Evolutionary conservation across 2,888 invertebrate species (phyloP).

Genomic region (Operophtera brumata): DNA sequence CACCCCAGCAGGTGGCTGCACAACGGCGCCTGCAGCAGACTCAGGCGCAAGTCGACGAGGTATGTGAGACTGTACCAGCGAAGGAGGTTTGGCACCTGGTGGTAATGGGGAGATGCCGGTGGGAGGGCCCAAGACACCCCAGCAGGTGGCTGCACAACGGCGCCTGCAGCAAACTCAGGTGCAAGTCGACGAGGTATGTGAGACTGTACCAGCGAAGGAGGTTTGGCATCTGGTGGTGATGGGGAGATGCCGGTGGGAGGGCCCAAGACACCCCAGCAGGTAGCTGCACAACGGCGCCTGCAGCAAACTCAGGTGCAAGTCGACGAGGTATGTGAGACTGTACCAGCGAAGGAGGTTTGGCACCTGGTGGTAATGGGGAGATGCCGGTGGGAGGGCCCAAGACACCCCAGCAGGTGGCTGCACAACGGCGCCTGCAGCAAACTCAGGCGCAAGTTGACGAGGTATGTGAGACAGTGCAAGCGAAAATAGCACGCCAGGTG

Average conservation of each 20-base stretch:
- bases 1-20: slow-evolving; percentile 91
- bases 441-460: slow-evolving; percentile 93
- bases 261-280: slow-evolving; percentile 91
- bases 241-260: slow-evolving; percentile 92
- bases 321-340: slow-evolving; percentile 81
- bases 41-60: slow-evolving; percentile 92
- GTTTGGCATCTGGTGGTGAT: slow-evolving; percentile 83
- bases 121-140: slow-evolving; percentile 92
- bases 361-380: slow-evolving; percentile 84
- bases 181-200: slow-evolving; percentile 87
- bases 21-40: slow-evolving; percentile 91
- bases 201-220: slow-evolving; percentile 80
- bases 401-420: slow-evolving; percentile 91
- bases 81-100: slow-evolving; percentile 83
- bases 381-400: slow-evolving; percentile 93
- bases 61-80: slow-evolving; percentile 67
- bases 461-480: slow-evolving; percentile 71
- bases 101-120: slow-evolving; percentile 88
- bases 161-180: slow-evolving; percentile 92
- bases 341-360: slow-evolving; percentile 84
- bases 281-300: slow-evolving; percentile 89
- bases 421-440: slow-evolving; percentile 90
- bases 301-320: slow-evolving; percentile 94
- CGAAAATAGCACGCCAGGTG: slow-evolving; percentile 82
- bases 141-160: slow-evolving; percentile 91